These are phyloP conservation scores for Limnephilus auricula DNA, from an alignment of 2,888 invertebrate genomes.

Conservation along the genomic window DNA sequence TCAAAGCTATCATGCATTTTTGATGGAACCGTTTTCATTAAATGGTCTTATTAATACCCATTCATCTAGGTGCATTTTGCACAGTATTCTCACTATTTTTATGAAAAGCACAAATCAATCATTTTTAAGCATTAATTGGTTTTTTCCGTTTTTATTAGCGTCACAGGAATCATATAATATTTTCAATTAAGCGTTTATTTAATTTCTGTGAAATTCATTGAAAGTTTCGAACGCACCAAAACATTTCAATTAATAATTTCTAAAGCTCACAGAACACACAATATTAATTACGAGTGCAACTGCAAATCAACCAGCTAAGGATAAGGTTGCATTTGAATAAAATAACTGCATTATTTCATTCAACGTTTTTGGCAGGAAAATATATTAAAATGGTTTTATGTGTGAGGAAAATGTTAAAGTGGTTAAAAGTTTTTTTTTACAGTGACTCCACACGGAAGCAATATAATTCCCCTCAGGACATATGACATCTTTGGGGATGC, in stretches of 20 bases:
- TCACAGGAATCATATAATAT: no score
- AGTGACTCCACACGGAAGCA: no score
- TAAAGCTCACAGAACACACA: neutral
- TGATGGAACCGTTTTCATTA: no score
- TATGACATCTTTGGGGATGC: no score
- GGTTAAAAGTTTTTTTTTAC: neutral
- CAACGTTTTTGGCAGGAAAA: neutral
- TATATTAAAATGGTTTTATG: neutral
- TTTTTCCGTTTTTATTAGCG: neutral
- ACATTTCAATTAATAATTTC: constrained; percentile 2
- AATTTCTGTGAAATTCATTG: neutral
- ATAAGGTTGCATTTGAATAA: no score
- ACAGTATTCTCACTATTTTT: neutral
- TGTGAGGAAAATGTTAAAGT: neutral
- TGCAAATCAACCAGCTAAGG: neutral
- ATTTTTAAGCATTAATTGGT: neutral
- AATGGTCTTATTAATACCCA: neutral
- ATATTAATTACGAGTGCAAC: neutral
- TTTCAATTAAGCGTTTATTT: no score
- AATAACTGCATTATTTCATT: neutral
- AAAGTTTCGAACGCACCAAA: neutral
- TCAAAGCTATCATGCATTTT: no score
- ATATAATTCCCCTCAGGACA: no score
- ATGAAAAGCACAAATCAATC: neutral
- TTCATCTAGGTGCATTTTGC: neutral